Percentiles rank a stretch among this genome's conserved stretches.
These are phyloP conservation scores for Oryzias melastigma DNA, from an alignment of 2,113 vertebrate species.

Conservation along the genomic window DNA sequence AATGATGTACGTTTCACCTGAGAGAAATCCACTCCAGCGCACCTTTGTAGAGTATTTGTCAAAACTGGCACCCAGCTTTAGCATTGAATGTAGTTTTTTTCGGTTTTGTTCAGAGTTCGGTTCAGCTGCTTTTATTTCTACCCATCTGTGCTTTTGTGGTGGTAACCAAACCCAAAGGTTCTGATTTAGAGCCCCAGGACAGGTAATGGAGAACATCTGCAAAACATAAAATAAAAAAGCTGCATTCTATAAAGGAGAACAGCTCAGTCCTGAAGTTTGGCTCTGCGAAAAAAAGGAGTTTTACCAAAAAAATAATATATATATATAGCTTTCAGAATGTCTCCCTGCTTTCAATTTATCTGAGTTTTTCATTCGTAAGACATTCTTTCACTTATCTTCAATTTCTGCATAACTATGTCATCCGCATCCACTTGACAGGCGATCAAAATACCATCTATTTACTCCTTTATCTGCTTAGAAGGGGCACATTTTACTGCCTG, in stretches of 20 bases:
- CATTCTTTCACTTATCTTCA: conserved; percentile 14
- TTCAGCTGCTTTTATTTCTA: neutral
- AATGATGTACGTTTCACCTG: neutral
- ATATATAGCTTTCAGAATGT: conserved; percentile 12
- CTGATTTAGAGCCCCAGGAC: conserved; percentile 46
- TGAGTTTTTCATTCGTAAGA: conserved; percentile 15
- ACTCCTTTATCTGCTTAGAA: conserved; percentile 6
- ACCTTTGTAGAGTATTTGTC: neutral
- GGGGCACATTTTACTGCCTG: neutral
- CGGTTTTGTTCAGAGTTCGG: neutral
- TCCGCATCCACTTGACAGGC: neutral
- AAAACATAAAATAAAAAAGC: neutral
- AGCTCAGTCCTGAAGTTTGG: conserved; percentile 4
- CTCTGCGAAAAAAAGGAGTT: neutral
- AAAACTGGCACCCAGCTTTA: neutral
- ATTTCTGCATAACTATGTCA: conserved; percentile 10
- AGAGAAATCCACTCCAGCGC: neutral
- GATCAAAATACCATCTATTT: conserved; percentile 15
- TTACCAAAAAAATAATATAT: neutral
- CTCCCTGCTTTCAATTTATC: neutral
- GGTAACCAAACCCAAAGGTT: neutral
- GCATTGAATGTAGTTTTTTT: neutral
- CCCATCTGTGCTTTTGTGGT: neutral
- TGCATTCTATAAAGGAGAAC: conserved; percentile 10
- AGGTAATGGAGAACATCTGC: conserved; percentile 68